Base-by-base conservation (phyloP, 2,797 vertebrate species). In the Phalloptychus januarius region DNA sequence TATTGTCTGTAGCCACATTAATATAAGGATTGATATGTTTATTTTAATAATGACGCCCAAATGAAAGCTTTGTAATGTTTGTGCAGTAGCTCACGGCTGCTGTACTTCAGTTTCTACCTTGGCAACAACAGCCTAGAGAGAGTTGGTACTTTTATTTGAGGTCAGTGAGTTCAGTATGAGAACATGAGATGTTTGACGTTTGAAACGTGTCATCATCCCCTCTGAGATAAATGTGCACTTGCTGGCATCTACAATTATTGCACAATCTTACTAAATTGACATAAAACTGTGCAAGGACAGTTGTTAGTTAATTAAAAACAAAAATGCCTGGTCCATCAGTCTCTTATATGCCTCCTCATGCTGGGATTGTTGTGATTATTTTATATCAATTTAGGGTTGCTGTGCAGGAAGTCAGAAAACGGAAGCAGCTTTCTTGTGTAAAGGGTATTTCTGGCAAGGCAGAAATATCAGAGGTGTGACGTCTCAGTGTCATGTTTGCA, bases 131-230 rank as follows among this genome's bases (percentile, higher is more conserved):
- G 71, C 20, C 82, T 80, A 80, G 75, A 82, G 78, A 79, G 85
- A 89, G 73, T 83, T 88, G 81, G 63, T 40, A 20, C 44, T 87
- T 83, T 84, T 82, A 89, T 90, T 80, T 86, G 74, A 91, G 76
- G 77, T 56, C 88, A 85, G 86, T 81, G 75, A 74, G 72, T 87
- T 88, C 54, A 74, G 77, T 33, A 46, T 83, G 77, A 85, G 81
- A 81, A 77, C 70, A 69, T n/a, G 65, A 72, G 79, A 85, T 90
- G 82, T 81, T 74, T 54, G 79, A 90, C 85, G 76, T 13, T 81
- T 31, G 15, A 50, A 87, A 77, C 84, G 79, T 89, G 86, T 88
- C 76, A 79, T 84, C 75, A 78, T 83, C 85, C 83, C 81, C 80
- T n/a, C 16, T 2, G 38, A 73, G 76, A 78, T 75, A 79, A 80